Evolutionary conservation across 2,113 vertebrate species (phyloP).

Genomic region (Trichechus manatus): DNA sequence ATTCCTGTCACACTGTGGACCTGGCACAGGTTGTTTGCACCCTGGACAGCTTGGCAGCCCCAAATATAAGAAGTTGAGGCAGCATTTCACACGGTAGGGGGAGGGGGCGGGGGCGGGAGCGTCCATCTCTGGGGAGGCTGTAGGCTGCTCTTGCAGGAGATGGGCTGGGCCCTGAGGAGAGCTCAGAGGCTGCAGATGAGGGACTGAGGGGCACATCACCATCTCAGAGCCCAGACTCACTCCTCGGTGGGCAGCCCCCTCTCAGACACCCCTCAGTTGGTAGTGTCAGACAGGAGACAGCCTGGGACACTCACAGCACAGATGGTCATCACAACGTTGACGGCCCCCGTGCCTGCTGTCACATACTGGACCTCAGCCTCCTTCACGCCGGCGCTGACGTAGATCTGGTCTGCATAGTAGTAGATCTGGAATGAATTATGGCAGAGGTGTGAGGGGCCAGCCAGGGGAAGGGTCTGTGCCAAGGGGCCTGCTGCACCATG

Average conservation of each 20-base stretch:
- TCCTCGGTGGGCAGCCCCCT: neutral
- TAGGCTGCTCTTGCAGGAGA: accelerated
- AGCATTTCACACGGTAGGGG: accelerated
- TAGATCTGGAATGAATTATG: constrained; percentile 90
- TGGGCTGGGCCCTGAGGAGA: neutral
- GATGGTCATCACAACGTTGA: constrained; percentile 94
- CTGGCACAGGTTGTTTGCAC: neutral
- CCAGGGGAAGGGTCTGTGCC: accelerated
- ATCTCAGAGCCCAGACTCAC: neutral
- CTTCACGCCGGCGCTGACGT: constrained; percentile 89
- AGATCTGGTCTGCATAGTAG: constrained; percentile 96
- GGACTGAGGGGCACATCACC: accelerated
- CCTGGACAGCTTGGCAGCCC: neutral
- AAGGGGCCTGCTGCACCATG: neutral
- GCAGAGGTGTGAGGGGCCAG: neutral
- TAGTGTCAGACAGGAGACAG: accelerated
- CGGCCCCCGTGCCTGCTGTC: constrained; percentile 93
- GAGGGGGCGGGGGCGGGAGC: neutral
- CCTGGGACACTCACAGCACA: constrained; percentile 89
- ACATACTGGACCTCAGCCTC: constrained; percentile 90
- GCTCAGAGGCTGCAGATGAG: neutral
- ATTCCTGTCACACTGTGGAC: accelerated
- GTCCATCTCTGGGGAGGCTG: neutral
- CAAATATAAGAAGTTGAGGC: accelerated
- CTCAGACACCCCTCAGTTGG: accelerated